phyloP scores from a whole-genome alignment of 2,113 vertebrate species.

The Plestiodon gilberti region DNA sequence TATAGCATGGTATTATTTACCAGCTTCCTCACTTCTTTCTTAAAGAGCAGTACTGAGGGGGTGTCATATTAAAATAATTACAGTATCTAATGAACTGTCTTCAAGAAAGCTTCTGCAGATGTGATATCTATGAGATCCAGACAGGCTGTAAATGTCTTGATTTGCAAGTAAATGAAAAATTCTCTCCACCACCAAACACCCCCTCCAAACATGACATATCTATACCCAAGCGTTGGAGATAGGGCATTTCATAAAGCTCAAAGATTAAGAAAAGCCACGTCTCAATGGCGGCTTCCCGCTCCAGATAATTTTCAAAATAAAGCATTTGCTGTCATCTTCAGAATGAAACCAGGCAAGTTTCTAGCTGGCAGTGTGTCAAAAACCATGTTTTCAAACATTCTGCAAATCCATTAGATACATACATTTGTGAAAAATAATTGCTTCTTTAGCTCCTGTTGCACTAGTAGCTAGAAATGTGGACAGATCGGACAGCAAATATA shows the following conservation, averaged over 20 bases:
- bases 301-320: conserved; percentile 6
- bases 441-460: neutral
- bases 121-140: neutral
- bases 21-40: conserved; percentile 8
- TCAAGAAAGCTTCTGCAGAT: conserved; percentile 35
- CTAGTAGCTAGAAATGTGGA: neutral
- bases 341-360: neutral
- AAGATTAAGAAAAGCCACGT: conserved; percentile 11
- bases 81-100: conserved; percentile 18
- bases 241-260: neutral
- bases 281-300: neutral
- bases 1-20: conserved; percentile 22
- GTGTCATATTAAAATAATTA: conserved; percentile 30
- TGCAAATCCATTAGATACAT: neutral
- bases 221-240: neutral
- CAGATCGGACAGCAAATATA: neutral
- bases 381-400: conserved; percentile 22
- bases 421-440: neutral
- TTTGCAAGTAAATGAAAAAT: conserved; percentile 42
- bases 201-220: conserved; percentile 23
- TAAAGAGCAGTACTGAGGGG: neutral
- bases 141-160: conserved; percentile 7
- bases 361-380: conserved; percentile 15
- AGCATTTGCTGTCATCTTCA: conserved; percentile 28
- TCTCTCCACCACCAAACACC: neutral